These are phyloP conservation scores for Hyposmocoma kahamanoa DNA, from an alignment of 1,140 invertebrate species.

Conservation along the genomic window DNA sequence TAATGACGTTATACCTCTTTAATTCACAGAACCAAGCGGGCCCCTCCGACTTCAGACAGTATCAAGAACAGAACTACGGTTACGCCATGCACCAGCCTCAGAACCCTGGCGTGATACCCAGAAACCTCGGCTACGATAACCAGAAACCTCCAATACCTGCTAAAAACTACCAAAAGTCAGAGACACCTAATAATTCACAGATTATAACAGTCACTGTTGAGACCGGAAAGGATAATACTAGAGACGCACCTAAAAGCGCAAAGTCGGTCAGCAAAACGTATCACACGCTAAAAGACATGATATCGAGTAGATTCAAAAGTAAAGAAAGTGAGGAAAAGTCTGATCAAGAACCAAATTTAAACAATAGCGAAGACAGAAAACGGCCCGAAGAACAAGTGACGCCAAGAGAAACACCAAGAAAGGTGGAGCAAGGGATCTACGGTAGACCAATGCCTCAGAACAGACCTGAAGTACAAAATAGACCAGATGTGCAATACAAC, in stretches of 20 bases:
- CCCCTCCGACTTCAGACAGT: conserved; percentile 57
- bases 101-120: conserved; percentile 42
- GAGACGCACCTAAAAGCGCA: conserved; percentile 75
- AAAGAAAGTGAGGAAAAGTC: conserved; percentile 76
- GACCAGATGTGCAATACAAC: conserved; percentile 46
- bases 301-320: conserved; percentile 85
- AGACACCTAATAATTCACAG: conserved; percentile 63
- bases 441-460: conserved; percentile 74
- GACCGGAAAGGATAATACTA: conserved; percentile 66
- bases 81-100: conserved; percentile 63
- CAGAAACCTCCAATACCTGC: conserved; percentile 62
- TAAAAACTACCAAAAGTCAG: conserved; percentile 57
- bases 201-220: conserved; percentile 71
- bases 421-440: conserved; percentile 73
- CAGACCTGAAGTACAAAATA: conserved; percentile 49
- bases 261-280: conserved; percentile 84
- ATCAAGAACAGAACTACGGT: conserved; percentile 56
- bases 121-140: conserved; percentile 53
- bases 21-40: conserved; percentile 58
- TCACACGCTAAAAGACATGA: conserved; percentile 89
- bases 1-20: too few relatives aligned
- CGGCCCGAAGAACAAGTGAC: conserved; percentile 67
- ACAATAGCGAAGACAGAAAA: conserved; percentile 78
- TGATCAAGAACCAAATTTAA: conserved; percentile 76
- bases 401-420: conserved; percentile 49